Evolutionary conservation across 92 coral and sea anemone species (phyloP).

Genomic region (Pocillopora grandis): DNA sequence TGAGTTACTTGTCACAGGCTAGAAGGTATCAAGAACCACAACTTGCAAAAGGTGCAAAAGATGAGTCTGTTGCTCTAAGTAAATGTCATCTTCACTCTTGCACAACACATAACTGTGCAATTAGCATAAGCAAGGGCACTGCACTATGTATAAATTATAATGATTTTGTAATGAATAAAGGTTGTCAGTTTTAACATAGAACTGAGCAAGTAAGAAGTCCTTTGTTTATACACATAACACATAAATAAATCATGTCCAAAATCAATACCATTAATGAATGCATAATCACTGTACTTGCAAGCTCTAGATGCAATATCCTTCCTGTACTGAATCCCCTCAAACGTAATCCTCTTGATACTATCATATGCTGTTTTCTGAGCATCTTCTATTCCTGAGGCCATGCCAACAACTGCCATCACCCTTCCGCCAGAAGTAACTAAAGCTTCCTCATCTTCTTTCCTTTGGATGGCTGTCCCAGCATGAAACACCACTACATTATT

Average conservation of each 20-base stretch:
- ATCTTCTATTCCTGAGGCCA: conserved; percentile 62
- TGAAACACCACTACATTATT: conserved; percentile 73
- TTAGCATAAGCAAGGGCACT: too few relatives aligned
- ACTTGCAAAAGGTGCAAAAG: too few relatives aligned
- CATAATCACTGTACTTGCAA: conserved; percentile 49
- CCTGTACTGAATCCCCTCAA: conserved; percentile 87
- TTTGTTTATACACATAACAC: background rate
- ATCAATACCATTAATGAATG: too few relatives aligned
- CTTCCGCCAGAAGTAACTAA: conserved; percentile 94
- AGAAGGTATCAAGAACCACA: too few relatives aligned
- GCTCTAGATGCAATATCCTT: conserved; percentile 85
- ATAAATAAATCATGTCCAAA: too few relatives aligned
- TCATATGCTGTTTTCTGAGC: conserved; percentile 81
- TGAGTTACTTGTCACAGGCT: too few relatives aligned
- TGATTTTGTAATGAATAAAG: too few relatives aligned
- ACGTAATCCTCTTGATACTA: conserved; percentile 61
- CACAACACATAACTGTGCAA: too few relatives aligned
- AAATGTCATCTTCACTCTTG: too few relatives aligned
- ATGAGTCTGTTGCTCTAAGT: too few relatives aligned
- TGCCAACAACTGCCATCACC: conserved; percentile 83
- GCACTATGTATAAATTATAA: too few relatives aligned
- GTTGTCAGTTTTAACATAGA: too few relatives aligned
- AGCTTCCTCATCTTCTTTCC: conserved; percentile 29
- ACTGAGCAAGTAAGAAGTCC: background rate
- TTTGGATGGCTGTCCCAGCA: conserved; percentile 79